phyloP scores from a whole-genome alignment of 2,113 vertebrate genomes.

The human (Homo sapiens) region GRCh38 chr2:175928001-175928500 shows the following conservation, averaged over 20 bases:
- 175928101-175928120: conserved; percentile 20
- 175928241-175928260: conserved; percentile 17
- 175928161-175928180: conserved; percentile 40
- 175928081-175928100: conserved; percentile 8
- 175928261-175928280: not conserved
- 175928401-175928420: not conserved
- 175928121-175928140: not conserved
- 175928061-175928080: not conserved
- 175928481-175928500: conserved; percentile 29
- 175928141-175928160: not conserved
- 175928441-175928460: not conserved
- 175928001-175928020: not conserved
- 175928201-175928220: conserved; percentile 34
- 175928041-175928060: not conserved
- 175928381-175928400: not conserved
- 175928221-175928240: conserved; percentile 42
- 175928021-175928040: not conserved
- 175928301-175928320: not conserved
- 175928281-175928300: conserved; percentile 24
- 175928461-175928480: not conserved
- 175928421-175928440: not conserved
- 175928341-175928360: not conserved
- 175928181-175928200: conserved; percentile 2
- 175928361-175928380: conserved; percentile 27
- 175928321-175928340: conserved; percentile 10